phyloP scores from a whole-genome alignment of 2,888 invertebrate species.

The Lasioglossum zephyrum region DNA sequence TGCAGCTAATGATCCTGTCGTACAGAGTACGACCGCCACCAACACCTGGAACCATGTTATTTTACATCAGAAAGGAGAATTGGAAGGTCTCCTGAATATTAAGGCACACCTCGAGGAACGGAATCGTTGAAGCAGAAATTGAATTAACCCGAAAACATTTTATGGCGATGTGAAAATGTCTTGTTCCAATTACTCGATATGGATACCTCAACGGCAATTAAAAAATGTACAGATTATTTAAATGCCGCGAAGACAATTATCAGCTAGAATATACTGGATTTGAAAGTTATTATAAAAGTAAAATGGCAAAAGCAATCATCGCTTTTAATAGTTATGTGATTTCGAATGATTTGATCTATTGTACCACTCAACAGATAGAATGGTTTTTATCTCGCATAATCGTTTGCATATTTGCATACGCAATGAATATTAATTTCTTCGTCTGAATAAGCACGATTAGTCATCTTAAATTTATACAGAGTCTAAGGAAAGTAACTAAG shows the following conservation, averaged over 20 bases:
- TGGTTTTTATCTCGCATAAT: background rate
- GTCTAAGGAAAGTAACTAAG: background rate
- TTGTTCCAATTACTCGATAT: background rate
- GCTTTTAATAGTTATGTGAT: background rate
- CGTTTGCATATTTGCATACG: background rate
- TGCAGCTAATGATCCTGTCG: conserved; percentile 77
- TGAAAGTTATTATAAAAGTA: background rate
- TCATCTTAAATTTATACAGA: conserved; percentile 1
- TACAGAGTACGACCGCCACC: conserved; percentile 80
- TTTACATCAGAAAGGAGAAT: background rate
- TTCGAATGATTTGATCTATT: background rate
- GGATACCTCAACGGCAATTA: background rate
- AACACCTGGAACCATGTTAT: conserved; percentile 73
- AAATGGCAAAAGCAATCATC: background rate
- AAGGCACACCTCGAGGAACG: background rate
- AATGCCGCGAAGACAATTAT: background rate
- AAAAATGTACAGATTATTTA: background rate
- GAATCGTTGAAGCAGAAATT: background rate
- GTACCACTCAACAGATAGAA: background rate
- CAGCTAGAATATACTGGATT: background rate
- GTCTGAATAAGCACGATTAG: conserved; percentile 15
- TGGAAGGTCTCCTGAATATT: background rate
- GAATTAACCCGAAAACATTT: conserved; percentile 8
- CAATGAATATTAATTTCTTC: conserved; percentile 8
- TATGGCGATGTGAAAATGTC: background rate